A percentile compares a stretch with the other conserved stretches of the same genome.
These are phyloP conservation scores for Andrena fulva DNA, from an alignment of 2,888 invertebrate genomes.

Conservation along the genomic window DNA sequence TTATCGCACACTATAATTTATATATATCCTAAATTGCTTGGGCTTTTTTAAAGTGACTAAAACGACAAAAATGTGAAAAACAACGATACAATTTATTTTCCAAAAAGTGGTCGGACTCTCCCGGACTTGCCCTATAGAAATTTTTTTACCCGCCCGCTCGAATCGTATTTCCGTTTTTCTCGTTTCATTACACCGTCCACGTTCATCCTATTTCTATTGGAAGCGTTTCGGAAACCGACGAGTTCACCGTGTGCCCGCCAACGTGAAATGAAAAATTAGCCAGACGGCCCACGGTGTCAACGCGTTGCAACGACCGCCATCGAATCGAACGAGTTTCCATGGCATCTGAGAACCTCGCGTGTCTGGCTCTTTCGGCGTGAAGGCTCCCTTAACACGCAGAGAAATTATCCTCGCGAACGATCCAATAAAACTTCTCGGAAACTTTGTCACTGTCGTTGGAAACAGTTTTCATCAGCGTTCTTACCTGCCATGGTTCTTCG, in stretches of 20 bases:
- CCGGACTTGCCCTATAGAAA: not conserved
- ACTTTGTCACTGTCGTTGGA: conserved; percentile 24
- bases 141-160: not conserved
- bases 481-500: not conserved
- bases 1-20: too few relatives aligned
- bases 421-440: conserved; percentile 34
- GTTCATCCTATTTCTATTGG: not conserved
- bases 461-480: conserved; percentile 8
- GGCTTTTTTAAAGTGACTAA: too few relatives aligned
- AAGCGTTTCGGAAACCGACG: not conserved
- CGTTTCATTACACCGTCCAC: not conserved
- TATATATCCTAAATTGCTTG: too few relatives aligned
- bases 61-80: too few relatives aligned
- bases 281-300: not conserved
- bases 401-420: conserved; percentile 30
- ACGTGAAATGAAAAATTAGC: not conserved
- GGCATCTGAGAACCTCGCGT: conserved; percentile 20
- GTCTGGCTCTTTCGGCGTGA: conserved; percentile 11
- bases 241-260: not conserved
- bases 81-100: too few relatives aligned
- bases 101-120: too few relatives aligned
- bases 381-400: conserved; percentile 4
- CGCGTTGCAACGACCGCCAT: not conserved
- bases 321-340: not conserved
- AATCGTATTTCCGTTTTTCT: not conserved